Conservation (phyloP, 1,140 invertebrate genomes). For the Myzus persicae region DNA sequence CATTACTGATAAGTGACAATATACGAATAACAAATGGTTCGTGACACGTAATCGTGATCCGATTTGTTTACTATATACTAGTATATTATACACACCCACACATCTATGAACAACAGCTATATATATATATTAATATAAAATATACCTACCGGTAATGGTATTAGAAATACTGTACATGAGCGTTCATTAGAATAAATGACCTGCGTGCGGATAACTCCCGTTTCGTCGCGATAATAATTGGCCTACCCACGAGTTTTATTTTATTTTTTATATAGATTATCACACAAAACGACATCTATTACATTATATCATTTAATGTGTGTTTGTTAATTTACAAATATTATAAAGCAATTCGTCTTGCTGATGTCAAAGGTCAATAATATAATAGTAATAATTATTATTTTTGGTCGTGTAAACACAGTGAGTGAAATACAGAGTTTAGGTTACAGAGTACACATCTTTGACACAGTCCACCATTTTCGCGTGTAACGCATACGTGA, state of each 20-base stretch:
- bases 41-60: neutral
- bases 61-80: neutral
- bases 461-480: neutral
- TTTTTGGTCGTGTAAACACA: neutral
- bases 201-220: neutral
- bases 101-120: neutral
- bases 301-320: neutral
- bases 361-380: neutral
- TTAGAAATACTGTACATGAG: neutral
- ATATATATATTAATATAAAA: neutral
- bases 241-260: neutral
- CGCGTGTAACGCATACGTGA: neutral
- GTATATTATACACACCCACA: neutral
- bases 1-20: neutral
- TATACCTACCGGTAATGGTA: neutral
- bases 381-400: neutral
- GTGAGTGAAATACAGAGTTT: neutral
- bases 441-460: neutral
- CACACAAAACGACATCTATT: neutral
- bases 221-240: neutral
- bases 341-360: neutral
- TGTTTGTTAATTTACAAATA: neutral
- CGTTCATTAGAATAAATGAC: neutral
- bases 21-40: slow-evolving; percentile 16
- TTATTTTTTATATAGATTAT: neutral